Evolutionary conservation across 2,113 vertebrate species (phyloP).

Genomic region (Cephalopholis sonnerati): DNA sequence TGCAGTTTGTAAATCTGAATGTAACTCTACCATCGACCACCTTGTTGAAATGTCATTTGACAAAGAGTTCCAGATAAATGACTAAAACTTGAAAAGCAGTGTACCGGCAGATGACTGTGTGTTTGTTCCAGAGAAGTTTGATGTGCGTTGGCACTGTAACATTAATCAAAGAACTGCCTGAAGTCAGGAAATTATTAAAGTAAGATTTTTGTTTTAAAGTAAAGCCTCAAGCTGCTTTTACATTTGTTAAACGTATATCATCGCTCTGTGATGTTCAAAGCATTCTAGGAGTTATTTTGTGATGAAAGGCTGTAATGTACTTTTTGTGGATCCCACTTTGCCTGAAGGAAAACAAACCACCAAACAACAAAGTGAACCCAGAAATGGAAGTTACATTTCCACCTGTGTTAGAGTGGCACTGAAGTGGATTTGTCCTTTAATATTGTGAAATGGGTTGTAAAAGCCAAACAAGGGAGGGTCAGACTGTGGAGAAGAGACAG

Average conservation of each 20-base stretch:
- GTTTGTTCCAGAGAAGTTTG: not conserved
- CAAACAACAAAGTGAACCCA: conserved; percentile 39
- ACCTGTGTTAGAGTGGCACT: not conserved
- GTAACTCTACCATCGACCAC: not conserved
- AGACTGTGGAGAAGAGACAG: not conserved
- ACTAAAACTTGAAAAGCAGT: not conserved
- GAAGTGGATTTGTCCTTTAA: conserved; percentile 14
- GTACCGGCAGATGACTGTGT: not conserved
- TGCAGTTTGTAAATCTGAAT: not conserved
- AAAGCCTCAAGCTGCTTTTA: conserved; percentile 24
- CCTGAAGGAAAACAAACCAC: conserved; percentile 33
- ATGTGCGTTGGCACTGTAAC: not conserved
- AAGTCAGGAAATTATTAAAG: not conserved
- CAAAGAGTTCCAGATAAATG: not conserved
- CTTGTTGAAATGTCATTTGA: not conserved
- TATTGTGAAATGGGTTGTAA: not conserved
- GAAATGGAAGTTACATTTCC: conserved; percentile 32
- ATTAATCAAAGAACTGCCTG: not conserved
- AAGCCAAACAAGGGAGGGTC: not conserved
- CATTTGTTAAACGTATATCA: conserved; percentile 6
- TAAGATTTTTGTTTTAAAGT: not conserved
- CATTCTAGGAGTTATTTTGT: conserved; percentile 12
- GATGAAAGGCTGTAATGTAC: conserved; percentile 53
- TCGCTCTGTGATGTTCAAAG: conserved; percentile 43
- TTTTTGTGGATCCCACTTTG: conserved; percentile 2